A percentile compares a stretch with the other conserved stretches of the same genome.
These are phyloP conservation scores for Rutilus rutilus DNA, from an alignment of 2,113 vertebrate species.

Conservation along the genomic window DNA sequence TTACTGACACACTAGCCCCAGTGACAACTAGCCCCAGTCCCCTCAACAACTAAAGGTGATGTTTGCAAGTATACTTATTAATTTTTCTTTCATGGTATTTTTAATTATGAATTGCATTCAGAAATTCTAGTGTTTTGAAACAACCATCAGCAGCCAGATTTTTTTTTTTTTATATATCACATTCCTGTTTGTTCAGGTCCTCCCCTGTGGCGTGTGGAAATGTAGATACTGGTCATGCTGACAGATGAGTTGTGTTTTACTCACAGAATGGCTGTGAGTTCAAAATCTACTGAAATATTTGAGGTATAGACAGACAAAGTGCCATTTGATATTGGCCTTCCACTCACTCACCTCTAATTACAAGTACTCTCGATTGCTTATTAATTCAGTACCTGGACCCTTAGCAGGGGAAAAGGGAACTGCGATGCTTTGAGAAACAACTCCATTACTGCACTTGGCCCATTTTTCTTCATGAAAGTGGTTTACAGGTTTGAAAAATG, in stretches of 20 bases:
- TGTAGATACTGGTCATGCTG: background rate
- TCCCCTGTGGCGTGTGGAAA: background rate
- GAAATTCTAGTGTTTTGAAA: background rate
- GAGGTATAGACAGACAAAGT: background rate
- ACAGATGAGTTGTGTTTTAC: background rate
- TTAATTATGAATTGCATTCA: background rate
- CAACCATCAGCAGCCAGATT: background rate
- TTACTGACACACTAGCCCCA: background rate
- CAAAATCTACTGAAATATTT: background rate
- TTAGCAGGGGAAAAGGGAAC: background rate
- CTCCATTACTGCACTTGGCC: slow-evolving; percentile 9
- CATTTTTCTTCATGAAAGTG: slow-evolving; percentile 23
- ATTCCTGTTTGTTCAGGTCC: slow-evolving; percentile 3
- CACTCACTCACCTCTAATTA: background rate
- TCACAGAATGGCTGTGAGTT: background rate
- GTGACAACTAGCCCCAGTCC: background rate
- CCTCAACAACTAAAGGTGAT: background rate
- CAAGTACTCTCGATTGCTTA: slow-evolving; percentile 16
- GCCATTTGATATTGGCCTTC: slow-evolving; percentile 13
- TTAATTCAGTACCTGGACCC: slow-evolving; percentile 44
- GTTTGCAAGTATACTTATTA: background rate
- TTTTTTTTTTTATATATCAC: too few species aligned
- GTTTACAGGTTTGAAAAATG: slow-evolving; percentile 46
- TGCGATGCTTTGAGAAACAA: background rate
- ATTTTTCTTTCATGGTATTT: background rate